phyloP scores from a whole-genome alignment of 2,888 invertebrate species.

The Aphodius sticticus region DNA sequence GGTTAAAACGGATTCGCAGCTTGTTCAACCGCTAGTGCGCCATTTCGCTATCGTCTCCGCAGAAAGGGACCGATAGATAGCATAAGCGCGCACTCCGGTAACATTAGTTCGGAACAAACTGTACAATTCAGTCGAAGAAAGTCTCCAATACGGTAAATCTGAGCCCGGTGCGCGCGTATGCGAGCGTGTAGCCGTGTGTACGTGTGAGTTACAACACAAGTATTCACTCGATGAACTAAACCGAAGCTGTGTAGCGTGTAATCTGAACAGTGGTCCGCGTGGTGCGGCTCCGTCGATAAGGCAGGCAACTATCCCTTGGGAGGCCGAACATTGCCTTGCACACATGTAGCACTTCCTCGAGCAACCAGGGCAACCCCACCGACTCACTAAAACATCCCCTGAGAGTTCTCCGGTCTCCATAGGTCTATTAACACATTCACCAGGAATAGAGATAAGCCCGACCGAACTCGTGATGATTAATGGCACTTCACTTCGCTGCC shows the following conservation, averaged over 20 bases:
- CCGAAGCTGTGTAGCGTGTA: conserved; percentile 57
- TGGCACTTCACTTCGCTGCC: conserved; percentile 11
- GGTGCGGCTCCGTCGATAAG: conserved; percentile 56
- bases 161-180: conserved; percentile 29
- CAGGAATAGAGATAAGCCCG: conserved; percentile 41
- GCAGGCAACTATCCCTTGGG: conserved; percentile 52
- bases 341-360: conserved; percentile 59
- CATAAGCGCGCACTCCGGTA: conserved; percentile 11
- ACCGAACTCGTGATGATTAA: conserved; percentile 27
- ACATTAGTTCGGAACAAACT: conserved; percentile 25
- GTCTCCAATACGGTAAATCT: conserved; percentile 49
- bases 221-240: conserved; percentile 55
- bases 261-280: conserved; percentile 58
- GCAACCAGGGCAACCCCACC: conserved; percentile 50
- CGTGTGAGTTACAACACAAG: conserved; percentile 52
- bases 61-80: neutral
- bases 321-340: conserved; percentile 56
- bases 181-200: conserved; percentile 45
- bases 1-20: neutral
- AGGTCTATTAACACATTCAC: conserved; percentile 45
- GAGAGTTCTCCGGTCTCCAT: conserved; percentile 39
- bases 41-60: neutral
- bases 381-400: conserved; percentile 37
- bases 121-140: conserved; percentile 39
- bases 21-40: neutral